A percentile compares a stretch with the other conserved stretches of the same genome.
Evolutionary conservation across 1,140 invertebrate genomes (phyloP).

Genomic region (Drosophila subobscura): DNA sequence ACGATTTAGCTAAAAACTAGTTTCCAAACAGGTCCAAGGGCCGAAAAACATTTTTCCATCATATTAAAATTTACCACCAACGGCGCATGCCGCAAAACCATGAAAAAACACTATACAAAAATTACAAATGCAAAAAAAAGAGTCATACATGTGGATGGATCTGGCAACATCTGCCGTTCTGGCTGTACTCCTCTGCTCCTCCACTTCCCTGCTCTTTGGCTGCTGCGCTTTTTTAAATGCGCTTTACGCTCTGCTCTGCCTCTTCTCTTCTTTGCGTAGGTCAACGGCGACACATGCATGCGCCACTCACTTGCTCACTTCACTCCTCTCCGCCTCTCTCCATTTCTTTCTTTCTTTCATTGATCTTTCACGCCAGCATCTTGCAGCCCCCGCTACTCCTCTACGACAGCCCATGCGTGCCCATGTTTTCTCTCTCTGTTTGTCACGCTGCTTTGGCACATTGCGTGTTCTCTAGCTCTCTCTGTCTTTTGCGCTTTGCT

Average conservation of each 20-base stretch:
- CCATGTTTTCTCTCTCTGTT: conserved; percentile 1
- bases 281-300: conserved; percentile 78
- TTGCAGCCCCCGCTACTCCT: conserved; percentile 24
- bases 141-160: conserved; percentile 19
- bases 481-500: conserved; percentile 37
- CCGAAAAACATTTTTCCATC: conserved; percentile 19
- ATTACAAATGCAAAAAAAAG: too few relatives aligned
- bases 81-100: conserved; percentile 60
- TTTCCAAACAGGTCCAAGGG: neutral
- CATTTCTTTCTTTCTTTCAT: conserved; percentile 57
- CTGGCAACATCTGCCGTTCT: conserved; percentile 74
- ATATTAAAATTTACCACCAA: conserved; percentile 74
- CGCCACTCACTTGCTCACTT: conserved; percentile 53
- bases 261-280: conserved; percentile 75
- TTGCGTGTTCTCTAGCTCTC: conserved; percentile 57
- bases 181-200: conserved; percentile 44
- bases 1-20: too few relatives aligned
- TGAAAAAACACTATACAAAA: conserved; percentile 52
- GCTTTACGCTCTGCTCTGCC: conserved; percentile 21
- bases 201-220: neutral
- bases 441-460: conserved; percentile 44
- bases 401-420: neutral
- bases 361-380: conserved; percentile 76
- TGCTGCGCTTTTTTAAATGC: conserved; percentile 71
- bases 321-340: conserved; percentile 13